phyloP scores from a whole-genome alignment of 2,113 vertebrate species.

The Paramormyrops kingsleyae region DNA sequence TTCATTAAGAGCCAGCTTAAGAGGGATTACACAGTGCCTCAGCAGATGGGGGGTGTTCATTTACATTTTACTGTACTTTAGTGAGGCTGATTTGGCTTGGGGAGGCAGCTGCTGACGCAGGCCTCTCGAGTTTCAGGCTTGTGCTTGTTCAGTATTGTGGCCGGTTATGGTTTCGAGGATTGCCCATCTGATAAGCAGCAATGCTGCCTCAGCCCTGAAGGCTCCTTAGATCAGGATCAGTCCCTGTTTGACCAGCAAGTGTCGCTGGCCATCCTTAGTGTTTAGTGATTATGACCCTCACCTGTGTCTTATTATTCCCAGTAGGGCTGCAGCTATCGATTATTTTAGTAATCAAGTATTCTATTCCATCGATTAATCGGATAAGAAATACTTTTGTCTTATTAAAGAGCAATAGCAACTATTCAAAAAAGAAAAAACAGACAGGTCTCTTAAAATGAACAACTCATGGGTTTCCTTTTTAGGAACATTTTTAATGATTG shows the following conservation, averaged over 20 bases:
- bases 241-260: not conserved
- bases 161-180: not conserved
- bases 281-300: not conserved
- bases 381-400: too few relatives aligned
- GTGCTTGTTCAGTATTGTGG: not conserved
- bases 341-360: too few relatives aligned
- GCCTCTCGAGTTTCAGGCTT: not conserved
- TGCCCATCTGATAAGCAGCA: not conserved
- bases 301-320: not conserved
- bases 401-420: too few relatives aligned
- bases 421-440: too few relatives aligned
- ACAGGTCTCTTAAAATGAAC: too few relatives aligned
- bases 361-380: too few relatives aligned
- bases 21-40: not conserved
- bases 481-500: too few relatives aligned
- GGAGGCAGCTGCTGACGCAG: not conserved
- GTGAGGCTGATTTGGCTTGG: not conserved
- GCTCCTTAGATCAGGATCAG: not conserved
- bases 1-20: not conserved
- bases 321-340: not conserved
- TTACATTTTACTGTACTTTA: not conserved
- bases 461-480: too few relatives aligned
- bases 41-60: not conserved
- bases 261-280: not conserved
- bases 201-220: not conserved